A percentile compares a stretch with the other conserved stretches of the same genome.
phyloP scores from a whole-genome alignment of 2,888 invertebrate genomes.

The Epinotia demarniana region DNA sequence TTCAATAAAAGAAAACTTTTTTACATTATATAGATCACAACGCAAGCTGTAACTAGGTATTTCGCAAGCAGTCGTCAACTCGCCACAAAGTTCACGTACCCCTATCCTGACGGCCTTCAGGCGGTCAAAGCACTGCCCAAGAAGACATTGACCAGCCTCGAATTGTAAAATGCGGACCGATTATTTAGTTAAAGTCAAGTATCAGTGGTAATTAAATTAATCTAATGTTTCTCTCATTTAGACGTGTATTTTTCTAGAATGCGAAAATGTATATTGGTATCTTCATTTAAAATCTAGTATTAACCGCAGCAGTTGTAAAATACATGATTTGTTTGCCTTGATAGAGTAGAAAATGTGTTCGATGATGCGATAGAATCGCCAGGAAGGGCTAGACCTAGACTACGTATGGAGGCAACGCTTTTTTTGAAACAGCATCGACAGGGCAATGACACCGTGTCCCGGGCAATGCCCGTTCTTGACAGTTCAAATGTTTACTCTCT shows the following conservation, averaged over 20 bases:
- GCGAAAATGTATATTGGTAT: not conserved
- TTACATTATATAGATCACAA: not conserved
- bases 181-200: not conserved
- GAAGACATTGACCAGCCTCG: slow-evolving; percentile 75
- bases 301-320: not conserved
- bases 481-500: slow-evolving; percentile 83
- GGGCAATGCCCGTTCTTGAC: slow-evolving; percentile 84
- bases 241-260: not conserved
- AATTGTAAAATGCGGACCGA: slow-evolving; percentile 27
- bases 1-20: not conserved
- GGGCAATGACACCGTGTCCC: slow-evolving; percentile 80
- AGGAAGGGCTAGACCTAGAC: slow-evolving; percentile 65
- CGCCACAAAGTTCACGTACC: slow-evolving; percentile 70
- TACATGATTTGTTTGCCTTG: not conserved
- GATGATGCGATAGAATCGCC: slow-evolving; percentile 52
- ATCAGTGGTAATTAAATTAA: not conserved
- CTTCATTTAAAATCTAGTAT: not conserved
- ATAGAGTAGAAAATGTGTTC: not conserved
- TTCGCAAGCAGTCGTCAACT: slow-evolving; percentile 56
- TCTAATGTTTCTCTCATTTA: not conserved
- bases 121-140: slow-evolving; percentile 74
- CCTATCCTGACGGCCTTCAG: slow-evolving; percentile 75
- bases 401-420: slow-evolving; percentile 76
- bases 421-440: slow-evolving; percentile 81
- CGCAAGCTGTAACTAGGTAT: slow-evolving; percentile 18